These are phyloP conservation scores for Orthochromis indermauri DNA, from an alignment of 2,113 vertebrate species.

Conservation along the genomic window DNA sequence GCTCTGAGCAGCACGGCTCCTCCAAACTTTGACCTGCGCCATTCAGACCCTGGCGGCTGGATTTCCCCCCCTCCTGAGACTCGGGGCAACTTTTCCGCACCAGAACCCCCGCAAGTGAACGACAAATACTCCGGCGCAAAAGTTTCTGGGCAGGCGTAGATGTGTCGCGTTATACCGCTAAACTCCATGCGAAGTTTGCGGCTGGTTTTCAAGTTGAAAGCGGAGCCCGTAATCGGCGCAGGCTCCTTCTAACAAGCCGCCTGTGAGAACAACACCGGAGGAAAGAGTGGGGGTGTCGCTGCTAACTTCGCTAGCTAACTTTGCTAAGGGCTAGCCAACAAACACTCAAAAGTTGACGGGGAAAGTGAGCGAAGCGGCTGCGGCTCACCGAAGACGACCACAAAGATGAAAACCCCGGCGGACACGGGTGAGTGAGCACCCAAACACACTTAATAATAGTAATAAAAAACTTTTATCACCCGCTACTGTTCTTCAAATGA, in stretches of 20 bases:
- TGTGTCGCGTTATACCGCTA: not conserved
- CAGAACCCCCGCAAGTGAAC: not conserved
- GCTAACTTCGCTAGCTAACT: constrained; percentile 40
- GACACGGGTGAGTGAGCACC: constrained; percentile 62
- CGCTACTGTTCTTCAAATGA: not conserved
- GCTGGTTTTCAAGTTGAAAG: not conserved
- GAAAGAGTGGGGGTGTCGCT: constrained; percentile 34
- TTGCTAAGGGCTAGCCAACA: constrained; percentile 34
- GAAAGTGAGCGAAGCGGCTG: constrained; percentile 2
- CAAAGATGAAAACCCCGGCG: constrained; percentile 69
- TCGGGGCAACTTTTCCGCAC: constrained; percentile 38
- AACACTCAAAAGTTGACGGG: constrained; percentile 39
- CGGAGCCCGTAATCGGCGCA: not conserved
- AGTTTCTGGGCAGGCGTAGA: not conserved
- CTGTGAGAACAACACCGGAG: constrained; percentile 47
- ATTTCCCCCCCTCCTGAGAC: constrained; percentile 9
- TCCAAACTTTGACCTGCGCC: constrained; percentile 56
- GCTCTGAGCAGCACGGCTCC: constrained; percentile 34
- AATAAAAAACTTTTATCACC: not conserved
- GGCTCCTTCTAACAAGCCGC: not conserved
- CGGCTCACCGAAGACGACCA: not conserved
- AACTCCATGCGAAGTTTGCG: not conserved
- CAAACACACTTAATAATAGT: not conserved
- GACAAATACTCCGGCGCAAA: not conserved
- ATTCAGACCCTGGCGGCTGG: constrained; percentile 37